Percentiles rank a stretch among this genome's conserved stretches.
phyloP scores from a whole-genome alignment of 2,888 invertebrate species.

The Xylota segnis region DNA sequence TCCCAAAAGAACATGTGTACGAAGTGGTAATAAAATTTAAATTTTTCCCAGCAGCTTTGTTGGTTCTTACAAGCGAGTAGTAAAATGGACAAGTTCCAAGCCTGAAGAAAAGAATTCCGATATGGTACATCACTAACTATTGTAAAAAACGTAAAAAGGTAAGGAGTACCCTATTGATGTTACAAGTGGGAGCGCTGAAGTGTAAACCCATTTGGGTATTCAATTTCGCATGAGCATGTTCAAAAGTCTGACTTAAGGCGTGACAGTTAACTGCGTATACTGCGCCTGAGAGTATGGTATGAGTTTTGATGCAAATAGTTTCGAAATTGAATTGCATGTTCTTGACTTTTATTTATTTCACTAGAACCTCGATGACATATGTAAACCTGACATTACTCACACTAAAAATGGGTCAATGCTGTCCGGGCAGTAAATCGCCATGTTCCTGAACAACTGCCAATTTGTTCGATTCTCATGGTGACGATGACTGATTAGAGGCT shows the following conservation, averaged over 20 bases:
- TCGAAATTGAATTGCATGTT: no score
- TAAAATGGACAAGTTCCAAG: no score
- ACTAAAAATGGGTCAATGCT: not conserved
- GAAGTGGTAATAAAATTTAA: slow-evolving; percentile 14
- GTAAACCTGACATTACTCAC: not conserved
- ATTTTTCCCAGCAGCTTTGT: slow-evolving; percentile 8
- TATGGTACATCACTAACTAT: no score
- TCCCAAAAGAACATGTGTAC: slow-evolving; percentile 28
- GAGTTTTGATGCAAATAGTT: not conserved
- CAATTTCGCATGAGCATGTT: not conserved
- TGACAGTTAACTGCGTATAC: not conserved
- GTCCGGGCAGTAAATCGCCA: not conserved
- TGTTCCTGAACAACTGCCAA: slow-evolving; percentile 11
- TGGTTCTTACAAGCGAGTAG: no score
- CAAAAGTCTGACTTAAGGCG: slow-evolving; percentile 7
- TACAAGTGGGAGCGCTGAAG: not conserved
- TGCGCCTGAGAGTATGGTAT: slow-evolving; percentile 18
- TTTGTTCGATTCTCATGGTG: not conserved
- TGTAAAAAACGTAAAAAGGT: no score
- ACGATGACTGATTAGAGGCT: not conserved
- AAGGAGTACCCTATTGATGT: no score
- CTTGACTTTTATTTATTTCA: no score
- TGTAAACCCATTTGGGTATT: not conserved
- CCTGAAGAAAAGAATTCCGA: no score
- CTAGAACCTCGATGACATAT: no score